Percentiles rank a stretch among this genome's conserved stretches.
These are phyloP conservation scores for Lepus europaeus DNA, from an alignment of 2,113 vertebrate genomes.

Conservation along the genomic window DNA sequence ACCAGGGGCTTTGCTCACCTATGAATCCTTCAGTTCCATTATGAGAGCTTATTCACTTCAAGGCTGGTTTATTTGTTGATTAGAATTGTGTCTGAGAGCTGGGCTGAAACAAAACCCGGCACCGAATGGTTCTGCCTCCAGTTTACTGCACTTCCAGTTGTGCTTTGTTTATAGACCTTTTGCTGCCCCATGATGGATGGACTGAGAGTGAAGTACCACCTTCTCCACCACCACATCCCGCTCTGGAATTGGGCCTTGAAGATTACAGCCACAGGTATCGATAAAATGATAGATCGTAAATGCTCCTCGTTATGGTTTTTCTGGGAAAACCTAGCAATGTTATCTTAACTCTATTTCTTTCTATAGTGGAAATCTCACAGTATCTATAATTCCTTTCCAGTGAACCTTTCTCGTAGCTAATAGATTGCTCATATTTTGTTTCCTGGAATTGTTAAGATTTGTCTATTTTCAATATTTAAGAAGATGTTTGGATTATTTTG, in stretches of 20 bases:
- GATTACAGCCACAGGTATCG: constrained; percentile 87
- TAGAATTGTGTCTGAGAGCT: constrained; percentile 74
- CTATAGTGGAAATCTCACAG: constrained; percentile 46
- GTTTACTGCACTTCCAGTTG: constrained; percentile 77
- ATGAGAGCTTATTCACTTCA: constrained; percentile 83
- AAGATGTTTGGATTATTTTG: constrained; percentile 6
- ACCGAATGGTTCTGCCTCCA: constrained; percentile 68
- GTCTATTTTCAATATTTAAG: constrained; percentile 51
- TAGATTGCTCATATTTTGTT: neutral
- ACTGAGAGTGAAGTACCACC: constrained; percentile 84
- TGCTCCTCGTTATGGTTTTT: constrained; percentile 38
- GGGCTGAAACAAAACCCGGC: constrained; percentile 12
- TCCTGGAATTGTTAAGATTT: constrained; percentile 30
- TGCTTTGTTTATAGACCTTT: constrained; percentile 83
- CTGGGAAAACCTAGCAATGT: constrained; percentile 58
- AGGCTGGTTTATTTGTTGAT: constrained; percentile 84
- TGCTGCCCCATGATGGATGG: constrained; percentile 70
- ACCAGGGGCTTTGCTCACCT: constrained; percentile 54
- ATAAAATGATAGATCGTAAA: constrained; percentile 47
- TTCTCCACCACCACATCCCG: constrained; percentile 85
- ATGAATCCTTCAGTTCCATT: constrained; percentile 74
- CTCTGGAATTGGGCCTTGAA: constrained; percentile 85
- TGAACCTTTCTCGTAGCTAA: constrained; percentile 30
- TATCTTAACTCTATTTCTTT: constrained; percentile 71
- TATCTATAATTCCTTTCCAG: constrained; percentile 59